These are phyloP conservation scores for Helogale parvula DNA, from an alignment of 2,113 vertebrate genomes.

Conservation along the genomic window DNA sequence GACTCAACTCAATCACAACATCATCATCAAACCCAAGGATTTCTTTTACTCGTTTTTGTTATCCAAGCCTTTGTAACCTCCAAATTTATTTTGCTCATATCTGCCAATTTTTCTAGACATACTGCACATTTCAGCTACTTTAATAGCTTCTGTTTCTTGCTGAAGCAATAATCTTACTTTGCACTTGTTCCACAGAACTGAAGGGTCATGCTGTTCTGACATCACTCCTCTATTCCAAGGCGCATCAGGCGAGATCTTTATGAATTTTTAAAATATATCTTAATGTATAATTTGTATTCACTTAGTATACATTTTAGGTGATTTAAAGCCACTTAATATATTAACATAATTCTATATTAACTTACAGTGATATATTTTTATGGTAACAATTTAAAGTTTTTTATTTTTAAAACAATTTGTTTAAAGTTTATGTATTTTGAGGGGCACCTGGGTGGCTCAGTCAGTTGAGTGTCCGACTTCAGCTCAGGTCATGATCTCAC, in stretches of 20 bases:
- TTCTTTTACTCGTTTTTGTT: no score
- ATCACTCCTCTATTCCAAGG: background rate
- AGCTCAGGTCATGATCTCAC: no score
- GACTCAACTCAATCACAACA: no score
- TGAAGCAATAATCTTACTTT: conserved; percentile 97
- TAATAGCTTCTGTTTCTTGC: conserved; percentile 98
- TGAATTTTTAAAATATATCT: no score
- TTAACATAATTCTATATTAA: background rate
- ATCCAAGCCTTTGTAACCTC: no score
- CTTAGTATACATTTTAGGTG: background rate
- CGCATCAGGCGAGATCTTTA: background rate
- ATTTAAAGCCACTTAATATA: background rate
- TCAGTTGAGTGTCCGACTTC: no score
- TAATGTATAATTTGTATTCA: background rate
- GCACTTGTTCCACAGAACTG: conserved; percentile 91
- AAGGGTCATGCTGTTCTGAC: background rate
- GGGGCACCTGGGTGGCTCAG: no score
- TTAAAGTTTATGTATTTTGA: no score
- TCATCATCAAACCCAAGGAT: no score
- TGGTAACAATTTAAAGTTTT: background rate
- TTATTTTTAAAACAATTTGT: no score
- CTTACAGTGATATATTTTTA: background rate
- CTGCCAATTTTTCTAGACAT: conserved; percentile 97
- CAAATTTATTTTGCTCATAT: no score
- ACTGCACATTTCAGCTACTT: conserved; percentile 98